These are phyloP conservation scores for Aquatica leii DNA, from an alignment of 2,888 invertebrate genomes.

Conservation along the genomic window DNA sequence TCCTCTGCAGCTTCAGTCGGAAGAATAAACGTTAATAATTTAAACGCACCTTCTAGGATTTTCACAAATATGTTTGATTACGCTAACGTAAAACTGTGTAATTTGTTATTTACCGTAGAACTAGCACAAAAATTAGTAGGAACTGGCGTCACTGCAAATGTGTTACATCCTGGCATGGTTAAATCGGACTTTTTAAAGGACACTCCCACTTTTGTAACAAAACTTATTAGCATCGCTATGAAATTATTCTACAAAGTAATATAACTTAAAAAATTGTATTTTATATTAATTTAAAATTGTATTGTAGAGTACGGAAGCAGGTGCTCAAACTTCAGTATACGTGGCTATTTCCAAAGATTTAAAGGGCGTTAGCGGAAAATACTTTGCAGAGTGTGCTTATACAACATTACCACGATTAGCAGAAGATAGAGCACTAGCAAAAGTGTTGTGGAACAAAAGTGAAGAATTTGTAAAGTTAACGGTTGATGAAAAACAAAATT, in stretches of 20 bases:
- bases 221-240: neutral
- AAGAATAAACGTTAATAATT: slow-evolving; percentile 46
- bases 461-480: slow-evolving; percentile 76
- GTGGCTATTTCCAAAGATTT: slow-evolving; percentile 78
- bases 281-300: neutral
- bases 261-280: neutral
- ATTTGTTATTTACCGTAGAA: slow-evolving; percentile 53
- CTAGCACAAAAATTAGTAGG: slow-evolving; percentile 52
- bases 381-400: slow-evolving; percentile 77
- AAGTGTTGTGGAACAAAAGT: slow-evolving; percentile 85
- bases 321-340: slow-evolving; percentile 82
- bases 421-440: slow-evolving; percentile 63
- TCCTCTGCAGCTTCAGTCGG: slow-evolving; percentile 50
- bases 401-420: slow-evolving; percentile 15
- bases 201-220: neutral
- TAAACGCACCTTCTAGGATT: slow-evolving; percentile 8
- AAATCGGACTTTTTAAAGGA: slow-evolving; percentile 48
- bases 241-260: neutral
- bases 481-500: slow-evolving; percentile 64
- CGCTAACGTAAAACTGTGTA: slow-evolving; percentile 55
- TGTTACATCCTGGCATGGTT: slow-evolving; percentile 56
- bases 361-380: slow-evolving; percentile 75
- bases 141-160: slow-evolving; percentile 54
- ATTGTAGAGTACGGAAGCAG: slow-evolving; percentile 78
- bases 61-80: slow-evolving; percentile 38